Percentiles rank a stretch among this genome's conserved stretches.
Evolutionary conservation across 2,797 vertebrate genomes (phyloP).

Genomic region (Thamnophis elegans): DNA sequence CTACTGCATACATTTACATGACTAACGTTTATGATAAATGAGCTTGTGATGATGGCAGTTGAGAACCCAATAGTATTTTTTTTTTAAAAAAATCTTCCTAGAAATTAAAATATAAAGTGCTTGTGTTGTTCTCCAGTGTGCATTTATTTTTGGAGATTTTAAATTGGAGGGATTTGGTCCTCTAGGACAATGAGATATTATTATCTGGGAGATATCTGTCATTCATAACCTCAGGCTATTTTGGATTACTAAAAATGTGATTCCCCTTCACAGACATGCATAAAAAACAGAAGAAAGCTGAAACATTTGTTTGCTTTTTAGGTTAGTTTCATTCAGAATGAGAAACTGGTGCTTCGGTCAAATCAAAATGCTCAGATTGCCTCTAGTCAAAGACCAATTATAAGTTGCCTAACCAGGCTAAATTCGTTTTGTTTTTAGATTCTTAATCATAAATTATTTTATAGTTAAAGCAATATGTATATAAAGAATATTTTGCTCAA

Average conservation of each 20-base stretch:
- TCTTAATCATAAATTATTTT: conserved; percentile 68
- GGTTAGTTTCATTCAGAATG: conserved; percentile 63
- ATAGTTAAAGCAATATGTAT: conserved; percentile 45
- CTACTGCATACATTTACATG: neutral
- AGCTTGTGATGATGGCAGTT: conserved; percentile 14
- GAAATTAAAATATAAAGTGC: conserved; percentile 46
- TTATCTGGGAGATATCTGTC: conserved; percentile 49
- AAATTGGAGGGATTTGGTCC: conserved; percentile 43
- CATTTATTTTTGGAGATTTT: conserved; percentile 56
- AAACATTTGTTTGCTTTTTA: conserved; percentile 55
- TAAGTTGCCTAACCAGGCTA: conserved; percentile 72
- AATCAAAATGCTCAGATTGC: conserved; percentile 68
- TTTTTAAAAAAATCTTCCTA: conserved; percentile 32
- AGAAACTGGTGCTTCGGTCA: conserved; percentile 65
- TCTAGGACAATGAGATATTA: conserved; percentile 56
- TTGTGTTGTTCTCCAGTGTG: conserved; percentile 15
- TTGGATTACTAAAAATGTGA: conserved; percentile 49
- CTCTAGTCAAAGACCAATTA: conserved; percentile 68
- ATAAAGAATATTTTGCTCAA: conserved; percentile 60
- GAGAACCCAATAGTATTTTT: conserved; percentile 35
- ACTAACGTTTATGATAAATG: conserved; percentile 1
- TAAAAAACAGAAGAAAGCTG: conserved; percentile 41
- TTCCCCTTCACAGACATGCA: neutral
- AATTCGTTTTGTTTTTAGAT: conserved; percentile 71
- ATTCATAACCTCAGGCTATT: conserved; percentile 56